Conservation (phyloP, 2,113 vertebrate genomes). For the Eonycteris spelaea region DNA sequence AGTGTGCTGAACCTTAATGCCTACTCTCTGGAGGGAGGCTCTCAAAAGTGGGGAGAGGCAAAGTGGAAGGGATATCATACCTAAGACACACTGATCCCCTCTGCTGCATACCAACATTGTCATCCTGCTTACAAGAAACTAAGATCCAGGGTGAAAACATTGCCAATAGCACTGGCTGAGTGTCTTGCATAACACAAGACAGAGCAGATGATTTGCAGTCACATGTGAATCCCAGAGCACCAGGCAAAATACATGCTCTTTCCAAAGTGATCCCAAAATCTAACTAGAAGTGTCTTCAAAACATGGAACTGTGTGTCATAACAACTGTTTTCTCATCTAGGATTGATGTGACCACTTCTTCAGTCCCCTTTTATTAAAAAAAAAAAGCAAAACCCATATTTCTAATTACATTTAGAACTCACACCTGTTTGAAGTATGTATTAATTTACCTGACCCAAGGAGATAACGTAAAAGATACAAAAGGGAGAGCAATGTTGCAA, state of each 20-base stretch:
- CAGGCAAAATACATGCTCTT: background rate
- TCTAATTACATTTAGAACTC: background rate
- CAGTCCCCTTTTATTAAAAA: background rate
- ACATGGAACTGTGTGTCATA: background rate
- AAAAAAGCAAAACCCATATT: background rate
- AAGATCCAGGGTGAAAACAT: background rate
- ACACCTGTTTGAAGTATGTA: background rate
- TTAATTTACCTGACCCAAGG: background rate
- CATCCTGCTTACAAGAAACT: background rate
- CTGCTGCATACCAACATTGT: background rate
- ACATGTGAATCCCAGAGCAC: background rate
- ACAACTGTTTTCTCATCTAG: background rate
- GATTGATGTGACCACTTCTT: background rate
- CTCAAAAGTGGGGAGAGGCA: background rate
- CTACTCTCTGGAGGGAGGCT: background rate
- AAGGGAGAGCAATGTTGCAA: fast-evolving
- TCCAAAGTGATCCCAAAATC: background rate
- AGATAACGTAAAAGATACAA: background rate
- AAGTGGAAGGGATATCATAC: background rate
- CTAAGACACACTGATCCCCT: background rate
- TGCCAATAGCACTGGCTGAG: background rate
- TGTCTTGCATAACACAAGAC: background rate
- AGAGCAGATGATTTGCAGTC: background rate
- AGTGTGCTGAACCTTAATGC: too few relatives aligned
- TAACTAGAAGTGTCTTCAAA: background rate